These are phyloP conservation scores for Psophia crepitans DNA, from an alignment of 2,113 vertebrate species.

Conservation along the genomic window DNA sequence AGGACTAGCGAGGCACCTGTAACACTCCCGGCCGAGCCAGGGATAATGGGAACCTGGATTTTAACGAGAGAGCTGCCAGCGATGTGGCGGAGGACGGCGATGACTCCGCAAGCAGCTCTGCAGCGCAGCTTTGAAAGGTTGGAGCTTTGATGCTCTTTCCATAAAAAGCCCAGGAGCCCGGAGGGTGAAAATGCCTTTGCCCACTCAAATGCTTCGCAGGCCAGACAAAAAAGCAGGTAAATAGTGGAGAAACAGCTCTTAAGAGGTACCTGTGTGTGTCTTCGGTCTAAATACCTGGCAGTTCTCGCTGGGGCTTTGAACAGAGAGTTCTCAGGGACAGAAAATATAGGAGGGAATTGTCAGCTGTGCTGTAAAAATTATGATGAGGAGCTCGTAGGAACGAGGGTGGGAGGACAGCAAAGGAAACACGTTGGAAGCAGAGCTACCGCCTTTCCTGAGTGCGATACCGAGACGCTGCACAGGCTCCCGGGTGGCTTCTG, in stretches of 20 bases:
- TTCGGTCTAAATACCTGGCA: background rate
- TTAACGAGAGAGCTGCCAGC: slow-evolving; percentile 16
- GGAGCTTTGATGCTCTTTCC: slow-evolving; percentile 26
- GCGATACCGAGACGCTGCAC: background rate
- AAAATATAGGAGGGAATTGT: slow-evolving; percentile 48
- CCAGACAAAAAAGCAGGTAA: background rate
- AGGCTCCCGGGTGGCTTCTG: background rate
- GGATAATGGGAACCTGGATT: slow-evolving; percentile 18
- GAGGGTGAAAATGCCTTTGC: slow-evolving; percentile 7
- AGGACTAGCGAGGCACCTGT: slow-evolving; percentile 23
- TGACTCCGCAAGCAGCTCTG: slow-evolving; percentile 41
- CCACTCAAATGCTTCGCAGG: background rate
- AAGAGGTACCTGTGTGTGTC: background rate
- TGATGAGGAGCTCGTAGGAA: slow-evolving; percentile 55
- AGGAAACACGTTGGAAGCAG: slow-evolving; percentile 50
- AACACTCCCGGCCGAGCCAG: background rate
- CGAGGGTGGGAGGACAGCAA: slow-evolving; percentile 60
- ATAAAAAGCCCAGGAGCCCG: background rate
- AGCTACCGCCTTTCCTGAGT: slow-evolving; percentile 43
- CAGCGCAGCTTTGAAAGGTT: slow-evolving; percentile 13
- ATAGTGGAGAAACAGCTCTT: background rate
- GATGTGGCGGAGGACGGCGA: slow-evolving; percentile 9
- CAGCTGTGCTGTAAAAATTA: slow-evolving; percentile 57
- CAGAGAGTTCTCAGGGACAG: slow-evolving; percentile 46
- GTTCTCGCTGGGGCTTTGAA: background rate